A percentile compares a stretch with the other conserved stretches of the same genome.
Evolutionary conservation across 2,888 invertebrate species (phyloP).

Genomic region (Ariolimax columbianus): DNA sequence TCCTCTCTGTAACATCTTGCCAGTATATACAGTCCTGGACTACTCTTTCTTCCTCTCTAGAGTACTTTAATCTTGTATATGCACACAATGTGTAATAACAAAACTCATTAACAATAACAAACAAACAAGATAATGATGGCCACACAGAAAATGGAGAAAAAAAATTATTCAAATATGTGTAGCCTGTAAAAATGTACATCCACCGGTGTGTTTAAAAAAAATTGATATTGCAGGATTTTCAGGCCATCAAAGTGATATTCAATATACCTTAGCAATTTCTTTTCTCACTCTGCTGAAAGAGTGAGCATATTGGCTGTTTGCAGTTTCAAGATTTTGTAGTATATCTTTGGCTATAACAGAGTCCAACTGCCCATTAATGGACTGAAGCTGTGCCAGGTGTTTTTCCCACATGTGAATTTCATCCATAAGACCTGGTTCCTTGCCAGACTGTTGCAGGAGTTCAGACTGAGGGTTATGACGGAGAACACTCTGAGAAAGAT

Average conservation of each 20-base stretch:
- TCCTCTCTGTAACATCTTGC: no score
- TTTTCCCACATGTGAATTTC: slow-evolving; percentile 77
- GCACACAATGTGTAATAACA: no score
- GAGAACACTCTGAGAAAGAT: slow-evolving; percentile 69
- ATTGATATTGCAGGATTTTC: no score
- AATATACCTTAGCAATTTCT: slow-evolving; percentile 74
- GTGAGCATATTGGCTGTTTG: slow-evolving; percentile 76
- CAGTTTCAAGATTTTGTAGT: slow-evolving; percentile 76
- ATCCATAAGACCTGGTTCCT: slow-evolving; percentile 76
- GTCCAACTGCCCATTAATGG: slow-evolving; percentile 75
- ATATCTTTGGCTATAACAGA: slow-evolving; percentile 77
- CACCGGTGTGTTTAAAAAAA: no score
- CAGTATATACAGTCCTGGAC: no score
- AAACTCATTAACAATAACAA: no score
- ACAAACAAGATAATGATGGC: no score
- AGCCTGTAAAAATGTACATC: no score
- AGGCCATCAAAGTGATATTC: background rate
- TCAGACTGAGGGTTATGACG: slow-evolving; percentile 75
- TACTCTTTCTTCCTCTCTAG: no score
- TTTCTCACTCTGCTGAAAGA: slow-evolving; percentile 75
- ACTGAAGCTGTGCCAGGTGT: slow-evolving; percentile 73
- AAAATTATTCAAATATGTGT: no score
- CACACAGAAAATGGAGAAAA: no score
- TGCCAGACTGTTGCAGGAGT: slow-evolving; percentile 69
- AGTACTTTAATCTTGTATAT: no score